Base-by-base conservation (phyloP, 2,797 vertebrate species). In the Pteropus rufus region DNA sequence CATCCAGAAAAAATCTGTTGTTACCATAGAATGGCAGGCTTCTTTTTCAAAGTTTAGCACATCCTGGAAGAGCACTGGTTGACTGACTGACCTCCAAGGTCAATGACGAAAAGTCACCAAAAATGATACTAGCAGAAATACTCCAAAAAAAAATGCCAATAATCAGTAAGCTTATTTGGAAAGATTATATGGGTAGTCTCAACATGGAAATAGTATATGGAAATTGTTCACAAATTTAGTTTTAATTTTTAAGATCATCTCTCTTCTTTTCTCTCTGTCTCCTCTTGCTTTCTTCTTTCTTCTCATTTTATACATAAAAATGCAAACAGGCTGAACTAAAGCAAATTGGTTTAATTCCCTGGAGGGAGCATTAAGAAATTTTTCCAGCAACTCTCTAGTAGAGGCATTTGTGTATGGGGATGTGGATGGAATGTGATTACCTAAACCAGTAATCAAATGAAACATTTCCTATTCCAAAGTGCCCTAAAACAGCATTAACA, bases 261-360 rank as follows among this genome's bases (percentile, higher is more conserved):
- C 73, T 46, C n/a, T 56, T 21, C 31, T 83, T n/a, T 96, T 34
- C 52, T 92, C 52, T 70, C 77, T 44, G 26, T 62, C 26, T 95
- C 65, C 41, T 94, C 69, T 91, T 64, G 36, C 70, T 96, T 34
- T 92, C 18, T 94, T 95, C 87, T 92, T 73, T 19, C 84, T 79
- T 96, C 95, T 97, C 97, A 98, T 96, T 98, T 98, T 97, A 98
- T 98, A 98, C 98, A 98, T 98, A 98, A 98, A 97, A 98, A 98
- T 67, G 98, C 98, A 99, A 98, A 98, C 98, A 98, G 96, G 98
- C 98, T 98, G 98, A 98, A 99, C 98, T 98, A 98, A 98, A 98
- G 97, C 98, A 98, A 98, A 99, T 98, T 98, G 98, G 95, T 98
- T 98, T 97, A 98, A 98, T 97, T 98, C 98, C 98, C 98, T 95